Base-by-base conservation (phyloP, 2,888 invertebrate genomes). In the Polyommatus iphigenia region DNA sequence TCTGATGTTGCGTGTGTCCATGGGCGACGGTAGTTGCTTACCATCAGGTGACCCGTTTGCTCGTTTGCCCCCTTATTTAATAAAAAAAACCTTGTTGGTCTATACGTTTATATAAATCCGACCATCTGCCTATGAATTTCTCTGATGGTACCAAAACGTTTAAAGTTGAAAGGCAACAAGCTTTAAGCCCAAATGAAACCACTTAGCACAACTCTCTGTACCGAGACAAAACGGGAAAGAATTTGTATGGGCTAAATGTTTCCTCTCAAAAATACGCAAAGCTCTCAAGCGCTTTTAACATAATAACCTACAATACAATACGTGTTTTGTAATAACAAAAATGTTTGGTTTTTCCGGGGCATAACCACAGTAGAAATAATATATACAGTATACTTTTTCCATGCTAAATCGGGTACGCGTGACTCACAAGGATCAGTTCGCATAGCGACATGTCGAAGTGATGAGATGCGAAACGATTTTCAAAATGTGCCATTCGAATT, bases 281-380 rank as follows among this genome's bases (percentile, higher is more conserved):
- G 41, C 20, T 41, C n/a, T 72, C 41, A 41, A 72, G 41, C 72
- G 20, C 72, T 72, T 72, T 72, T 41, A 72, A 41, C 72, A 72
- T 72, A 72, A 72, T 41, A 41, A 41, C 72, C 67, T 29, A 67
- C 29, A 24, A 24, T 62, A 67, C 67, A 67, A 67, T 67, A 67
- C 67, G 29, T 67, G 67, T 67, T 67, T 29, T 7, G 67, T 67
- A 67, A 29, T 67, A 29, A 67, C 62, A 67, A 29, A 67, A 67
- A 32, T 67, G 67, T 67, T 67, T 29, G 18, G 0, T 32, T 29
- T 20, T 67, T 67, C 67, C 67, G 57, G 57, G 7, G 57, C n/a
- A 13, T n/a, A 57, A 57, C n/a, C 13, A n/a, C n/a, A 57, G 57
- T n/a, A 41, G 2, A 41, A 50, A 1, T 15, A 50, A 1, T 15